Evolutionary conservation across 2,888 invertebrate genomes (phyloP).

Genomic region (Adineta ricciae): DNA sequence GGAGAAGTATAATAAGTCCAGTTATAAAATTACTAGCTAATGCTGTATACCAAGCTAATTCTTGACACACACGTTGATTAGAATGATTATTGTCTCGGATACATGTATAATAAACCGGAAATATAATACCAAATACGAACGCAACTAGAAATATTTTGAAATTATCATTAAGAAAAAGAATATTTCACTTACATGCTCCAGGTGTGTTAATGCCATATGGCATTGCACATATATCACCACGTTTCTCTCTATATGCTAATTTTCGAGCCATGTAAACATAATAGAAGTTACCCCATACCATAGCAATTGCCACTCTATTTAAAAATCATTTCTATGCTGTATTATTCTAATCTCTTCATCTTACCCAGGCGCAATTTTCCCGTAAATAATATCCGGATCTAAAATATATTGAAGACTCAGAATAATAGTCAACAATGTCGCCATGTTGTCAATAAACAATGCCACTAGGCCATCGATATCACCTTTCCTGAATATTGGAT

Average conservation of each 20-base stretch:
- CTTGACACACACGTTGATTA: not conserved
- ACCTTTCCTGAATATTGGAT: not conserved
- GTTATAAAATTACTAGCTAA: conserved; percentile 12
- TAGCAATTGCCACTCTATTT: not conserved
- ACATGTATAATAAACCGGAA: not conserved
- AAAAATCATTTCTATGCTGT: not conserved
- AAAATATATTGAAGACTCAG: not conserved
- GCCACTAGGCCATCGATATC: not conserved
- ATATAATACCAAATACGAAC: conserved; percentile 13
- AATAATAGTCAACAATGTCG: not conserved
- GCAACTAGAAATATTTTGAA: not conserved
- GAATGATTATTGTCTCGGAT: not conserved
- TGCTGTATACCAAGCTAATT: not conserved
- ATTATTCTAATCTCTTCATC: not conserved
- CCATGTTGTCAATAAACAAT: not conserved
- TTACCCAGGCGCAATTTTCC: not conserved
- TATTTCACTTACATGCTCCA: not conserved
- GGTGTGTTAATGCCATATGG: conserved; percentile 13
- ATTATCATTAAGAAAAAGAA: not conserved
- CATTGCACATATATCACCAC: conserved; percentile 5
- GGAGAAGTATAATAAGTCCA: not conserved
- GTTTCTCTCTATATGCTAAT: not conserved
- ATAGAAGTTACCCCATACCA: conserved; percentile 1
- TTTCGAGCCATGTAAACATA: conserved; percentile 21
- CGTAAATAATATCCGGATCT: not conserved